Base-by-base conservation (phyloP, 1,140 invertebrate species). In the Conus betulinus region DNA sequence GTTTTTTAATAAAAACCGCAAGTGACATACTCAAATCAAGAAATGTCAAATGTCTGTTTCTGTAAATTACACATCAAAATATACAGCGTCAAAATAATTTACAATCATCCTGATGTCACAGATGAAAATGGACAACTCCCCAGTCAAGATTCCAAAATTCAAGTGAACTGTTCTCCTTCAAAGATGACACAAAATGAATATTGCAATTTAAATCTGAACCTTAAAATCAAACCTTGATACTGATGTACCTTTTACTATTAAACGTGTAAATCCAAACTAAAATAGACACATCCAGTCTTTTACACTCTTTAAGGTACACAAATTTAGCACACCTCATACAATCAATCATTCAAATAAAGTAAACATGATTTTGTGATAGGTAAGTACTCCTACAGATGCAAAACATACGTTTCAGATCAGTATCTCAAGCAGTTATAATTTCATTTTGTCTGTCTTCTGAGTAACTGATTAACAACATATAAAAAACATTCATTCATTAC, bases 1-100 rank as follows among this genome's bases (percentile, higher is more conserved):
- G 67, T 71, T 71, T 71, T 71, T 63, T 71, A 71, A 71, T 71
- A 71, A 71, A 71, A 71, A 71, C 23, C 13, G 67, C 67, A 71
- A 71, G 67, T n/a, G 67, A 71, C 67, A 20, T 71, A 71, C 20
- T 71, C 67, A 23, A 71, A 23, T 23, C 13, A 23, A 71, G 11
- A 71, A 20, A 71, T 71, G 67, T 71, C 67, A 71, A 23, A 71
- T 71, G 67, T 71, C 67, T 71, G 67, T 71, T 71, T 71, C 67
- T 71, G 67, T 71, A 71, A 71, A 71, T 71, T 71, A 71, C 67
- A 71, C 23, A 23, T 71, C 20, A 71, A 71, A 71, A 71, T 71
- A 71, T n/a, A 71, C 20, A 71, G 67, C 67, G 10, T 20, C 67
- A 71, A 71, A 0, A 23, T 23, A 71, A 20, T 71, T 71, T 71